These are phyloP conservation scores for Promerops cafer DNA, from an alignment of 2,113 vertebrate genomes.

Conservation along the genomic window DNA sequence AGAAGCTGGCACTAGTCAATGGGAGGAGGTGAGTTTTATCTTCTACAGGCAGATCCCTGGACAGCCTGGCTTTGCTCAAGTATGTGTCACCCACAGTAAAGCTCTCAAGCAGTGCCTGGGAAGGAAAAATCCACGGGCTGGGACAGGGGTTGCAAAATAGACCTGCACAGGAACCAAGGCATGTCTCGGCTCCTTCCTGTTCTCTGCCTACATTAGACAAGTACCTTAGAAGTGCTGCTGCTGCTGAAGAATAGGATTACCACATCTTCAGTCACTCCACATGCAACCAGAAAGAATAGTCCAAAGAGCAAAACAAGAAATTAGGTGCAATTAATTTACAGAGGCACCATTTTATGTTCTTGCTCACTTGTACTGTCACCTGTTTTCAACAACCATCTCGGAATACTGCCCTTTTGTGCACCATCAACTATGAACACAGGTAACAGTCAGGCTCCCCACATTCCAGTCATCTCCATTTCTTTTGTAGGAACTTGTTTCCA, in stretches of 20 bases:
- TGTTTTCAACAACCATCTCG: neutral
- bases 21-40: neutral
- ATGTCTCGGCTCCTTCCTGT: rapidly evolving
- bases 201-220: neutral
- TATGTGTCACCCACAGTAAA: neutral
- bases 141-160: neutral
- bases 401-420: neutral
- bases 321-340: neutral
- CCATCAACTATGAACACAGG: neutral
- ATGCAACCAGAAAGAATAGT: neutral
- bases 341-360: neutral
- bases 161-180: neutral
- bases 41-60: neutral
- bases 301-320: neutral
- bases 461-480: neutral
- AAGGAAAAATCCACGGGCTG: neutral
- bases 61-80: neutral
- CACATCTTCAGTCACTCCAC: neutral
- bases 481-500: neutral
- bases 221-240: neutral
- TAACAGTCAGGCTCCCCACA: neutral
- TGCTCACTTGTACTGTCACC: neutral
- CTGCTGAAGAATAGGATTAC: neutral
- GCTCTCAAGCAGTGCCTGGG: neutral
- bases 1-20: neutral